A percentile compares a stretch with the other conserved stretches of the same genome.
phyloP scores from a whole-genome alignment of 2,888 invertebrate species.

The Idaea biselata region DNA sequence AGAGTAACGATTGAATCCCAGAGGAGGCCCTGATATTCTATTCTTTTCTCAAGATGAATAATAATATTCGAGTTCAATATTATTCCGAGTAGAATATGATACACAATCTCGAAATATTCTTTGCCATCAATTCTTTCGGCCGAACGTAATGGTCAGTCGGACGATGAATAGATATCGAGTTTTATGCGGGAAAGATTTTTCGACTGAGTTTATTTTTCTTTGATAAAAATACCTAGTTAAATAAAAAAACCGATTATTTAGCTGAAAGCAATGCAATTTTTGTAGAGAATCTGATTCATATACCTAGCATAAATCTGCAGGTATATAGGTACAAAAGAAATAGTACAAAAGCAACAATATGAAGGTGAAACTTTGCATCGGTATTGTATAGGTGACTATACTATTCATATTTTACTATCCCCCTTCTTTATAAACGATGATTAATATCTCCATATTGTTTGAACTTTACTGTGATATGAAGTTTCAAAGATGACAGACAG shows the following conservation, averaged over 20 bases:
- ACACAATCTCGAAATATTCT: slow-evolving; percentile 11
- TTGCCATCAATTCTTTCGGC: slow-evolving; percentile 12
- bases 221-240: neutral
- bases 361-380: no score
- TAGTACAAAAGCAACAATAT: neutral
- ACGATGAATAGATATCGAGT: slow-evolving; percentile 1
- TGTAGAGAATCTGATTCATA: neutral
- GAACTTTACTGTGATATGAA: no score
- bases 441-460: no score
- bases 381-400: no score
- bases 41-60: slow-evolving; percentile 31
- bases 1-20: slow-evolving; percentile 28
- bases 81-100: slow-evolving; percentile 24
- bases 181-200: neutral
- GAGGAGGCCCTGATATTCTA: slow-evolving; percentile 26
- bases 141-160: slow-evolving; percentile 1
- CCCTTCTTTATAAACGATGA: no score
- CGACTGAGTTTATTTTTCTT: neutral
- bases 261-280: neutral
- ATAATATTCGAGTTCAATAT: slow-evolving; percentile 26
- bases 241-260: neutral
- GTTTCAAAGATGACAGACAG: no score
- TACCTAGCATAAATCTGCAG: no score
- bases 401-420: no score
- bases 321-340: neutral